Evolutionary conservation across 2,888 invertebrate genomes (phyloP).

Genomic region (Lobophora halterata): DNA sequence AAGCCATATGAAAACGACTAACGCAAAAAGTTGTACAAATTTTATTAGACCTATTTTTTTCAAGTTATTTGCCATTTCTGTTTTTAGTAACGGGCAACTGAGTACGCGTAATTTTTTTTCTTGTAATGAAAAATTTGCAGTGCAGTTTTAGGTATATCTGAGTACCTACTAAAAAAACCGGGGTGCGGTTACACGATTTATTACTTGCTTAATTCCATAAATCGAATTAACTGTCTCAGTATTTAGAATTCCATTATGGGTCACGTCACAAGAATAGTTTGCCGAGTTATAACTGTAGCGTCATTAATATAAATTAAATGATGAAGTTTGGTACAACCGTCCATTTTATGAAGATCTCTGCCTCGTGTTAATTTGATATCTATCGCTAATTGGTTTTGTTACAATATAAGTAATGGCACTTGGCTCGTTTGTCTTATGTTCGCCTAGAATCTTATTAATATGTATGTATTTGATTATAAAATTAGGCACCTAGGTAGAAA

Average conservation of each 20-base stretch:
- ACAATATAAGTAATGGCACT: constrained; percentile 3
- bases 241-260: constrained; percentile 33
- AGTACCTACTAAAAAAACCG: too few relatives aligned
- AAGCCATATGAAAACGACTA: too few relatives aligned
- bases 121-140: too few relatives aligned
- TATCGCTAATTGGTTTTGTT: constrained; percentile 16
- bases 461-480: background rate
- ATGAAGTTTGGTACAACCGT: constrained; percentile 33
- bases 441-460: constrained; percentile 6
- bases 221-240: constrained; percentile 8
- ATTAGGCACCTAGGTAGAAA: too few relatives aligned
- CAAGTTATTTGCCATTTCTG: too few relatives aligned
- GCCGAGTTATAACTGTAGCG: constrained; percentile 34
- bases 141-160: too few relatives aligned
- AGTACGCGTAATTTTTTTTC: too few relatives aligned
- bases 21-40: too few relatives aligned
- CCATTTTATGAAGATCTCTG: constrained; percentile 33
- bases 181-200: too few relatives aligned
- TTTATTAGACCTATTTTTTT: too few relatives aligned
- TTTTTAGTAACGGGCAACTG: too few relatives aligned
- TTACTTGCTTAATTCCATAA: too few relatives aligned
- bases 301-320: constrained; percentile 49
- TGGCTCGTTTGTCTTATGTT: constrained; percentile 17
- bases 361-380: constrained; percentile 12
- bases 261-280: constrained; percentile 49